phyloP scores from a whole-genome alignment of 2,797 vertebrate genomes.

The Dicrostonyx torquatus region DNA sequence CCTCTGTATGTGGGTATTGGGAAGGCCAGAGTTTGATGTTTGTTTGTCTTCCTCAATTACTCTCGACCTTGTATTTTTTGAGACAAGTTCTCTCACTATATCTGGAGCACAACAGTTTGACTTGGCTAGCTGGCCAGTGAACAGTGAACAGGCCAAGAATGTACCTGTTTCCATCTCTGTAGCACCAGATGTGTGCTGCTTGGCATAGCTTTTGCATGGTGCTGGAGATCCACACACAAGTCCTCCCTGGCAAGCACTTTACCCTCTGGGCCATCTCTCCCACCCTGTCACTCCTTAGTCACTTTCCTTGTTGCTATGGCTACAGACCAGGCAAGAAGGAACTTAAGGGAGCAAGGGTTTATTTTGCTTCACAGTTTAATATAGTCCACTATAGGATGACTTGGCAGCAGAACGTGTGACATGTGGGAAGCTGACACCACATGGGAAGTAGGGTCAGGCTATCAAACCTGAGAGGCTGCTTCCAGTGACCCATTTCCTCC shows the following conservation, averaged over 20 bases:
- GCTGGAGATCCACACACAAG: neutral
- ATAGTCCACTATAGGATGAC: neutral
- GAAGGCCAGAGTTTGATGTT: neutral
- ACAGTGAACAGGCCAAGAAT: too few relatives aligned
- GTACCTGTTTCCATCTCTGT: neutral
- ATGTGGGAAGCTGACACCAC: neutral
- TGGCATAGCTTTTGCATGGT: neutral
- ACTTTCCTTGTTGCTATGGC: neutral
- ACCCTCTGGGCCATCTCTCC: neutral
- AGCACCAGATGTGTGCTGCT: neutral
- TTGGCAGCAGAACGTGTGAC: neutral
- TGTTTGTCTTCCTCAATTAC: neutral
- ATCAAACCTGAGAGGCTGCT: neutral
- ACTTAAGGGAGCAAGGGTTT: neutral
- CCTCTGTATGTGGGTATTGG: neutral
- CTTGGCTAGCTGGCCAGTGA: neutral
- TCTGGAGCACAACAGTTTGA: neutral
- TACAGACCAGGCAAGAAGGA: neutral
- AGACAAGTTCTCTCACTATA: neutral
- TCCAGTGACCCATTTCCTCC: neutral
- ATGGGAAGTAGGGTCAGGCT: neutral
- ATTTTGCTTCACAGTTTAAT: neutral
- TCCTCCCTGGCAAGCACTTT: neutral
- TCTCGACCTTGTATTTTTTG: neutral
- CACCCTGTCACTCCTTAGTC: neutral